These are phyloP conservation scores for Gila orcuttii DNA, from an alignment of 2,113 vertebrate species.

Conservation along the genomic window DNA sequence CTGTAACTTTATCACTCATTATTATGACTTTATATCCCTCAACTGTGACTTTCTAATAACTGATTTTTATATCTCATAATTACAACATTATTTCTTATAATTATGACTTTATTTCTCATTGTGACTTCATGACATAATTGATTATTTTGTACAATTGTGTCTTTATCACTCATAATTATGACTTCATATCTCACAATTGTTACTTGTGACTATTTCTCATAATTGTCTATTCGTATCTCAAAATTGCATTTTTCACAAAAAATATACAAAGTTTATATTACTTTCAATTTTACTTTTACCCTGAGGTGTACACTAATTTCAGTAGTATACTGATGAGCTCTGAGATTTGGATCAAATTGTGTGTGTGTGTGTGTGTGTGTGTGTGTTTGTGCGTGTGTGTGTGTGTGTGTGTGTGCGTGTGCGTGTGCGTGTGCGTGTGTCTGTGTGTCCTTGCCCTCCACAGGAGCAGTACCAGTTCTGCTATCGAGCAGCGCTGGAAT, in stretches of 20 bases:
- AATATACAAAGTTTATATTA: too few relatives aligned
- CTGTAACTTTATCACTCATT: not conserved
- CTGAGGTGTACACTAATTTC: not conserved
- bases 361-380: conserved; percentile 23
- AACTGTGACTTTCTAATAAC: not conserved
- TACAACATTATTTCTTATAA: not conserved
- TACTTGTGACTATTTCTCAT: too few relatives aligned
- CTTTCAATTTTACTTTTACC: not conserved
- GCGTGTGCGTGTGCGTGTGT: conserved; percentile 8
- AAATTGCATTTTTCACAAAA: too few relatives aligned
- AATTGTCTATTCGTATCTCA: too few relatives aligned
- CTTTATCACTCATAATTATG: too few relatives aligned
- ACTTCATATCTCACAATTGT: too few relatives aligned
- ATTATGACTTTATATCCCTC: not conserved
- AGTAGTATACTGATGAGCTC: not conserved
- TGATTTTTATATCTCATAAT: not conserved
- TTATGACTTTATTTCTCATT: too few relatives aligned
- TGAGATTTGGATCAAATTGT: not conserved
- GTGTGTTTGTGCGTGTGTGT: conserved; percentile 27
- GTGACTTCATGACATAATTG: too few relatives aligned
- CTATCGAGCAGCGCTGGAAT: conserved; percentile 96
- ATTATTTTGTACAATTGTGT: too few relatives aligned
- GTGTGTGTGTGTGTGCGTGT: conserved; percentile 19
- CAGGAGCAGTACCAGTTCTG: conserved; percentile 99
- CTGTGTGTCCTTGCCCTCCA: conserved; percentile 37